Evolutionary conservation across 2,113 vertebrate species (phyloP), one percentile per base, ranked within the genome.

Genomic region (Argyrosomus japonicus): DNA sequence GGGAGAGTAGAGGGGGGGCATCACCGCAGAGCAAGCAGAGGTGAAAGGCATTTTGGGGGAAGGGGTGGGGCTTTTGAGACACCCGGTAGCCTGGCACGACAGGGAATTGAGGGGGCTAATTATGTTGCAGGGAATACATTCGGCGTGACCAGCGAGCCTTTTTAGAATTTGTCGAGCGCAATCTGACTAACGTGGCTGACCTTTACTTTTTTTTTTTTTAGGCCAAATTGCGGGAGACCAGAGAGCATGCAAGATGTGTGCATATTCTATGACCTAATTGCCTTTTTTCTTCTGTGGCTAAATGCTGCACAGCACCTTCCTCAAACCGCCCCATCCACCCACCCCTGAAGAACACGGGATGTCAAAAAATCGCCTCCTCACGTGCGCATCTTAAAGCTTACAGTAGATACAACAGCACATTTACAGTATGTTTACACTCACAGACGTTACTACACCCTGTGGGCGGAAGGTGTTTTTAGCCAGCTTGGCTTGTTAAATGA

Each of bases 61-160:
- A 79, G 82, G 84, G 92, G 93, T 72, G 83, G 85, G 87, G 87
- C 90, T 85, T 88, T 85, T 53, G 85, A 91, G 88, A 87, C 86
- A 79, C 83, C 86, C 81, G 83, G 61, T 86, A 81, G 89, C 90
- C 81, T 68, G 73, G 87, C 79, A 77, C 91, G 77, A 77, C 89
- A 47, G 92, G 94, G 93, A 94, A 92, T 94, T 89, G 76, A 84
- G 69, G 91, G 89, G 89, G 89, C 94, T 94, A 95, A 95, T 95
- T 95, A 95, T 95, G 93, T 95, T 92, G 93, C 91, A 88, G 83
- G 87, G 92, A 94, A 94, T 90, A 93, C 92, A 93, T 94, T 93
- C 92, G 51, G 81, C 86, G 87, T 89, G 94, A 94, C 93, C 91
- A 85, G 80, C n/a, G 87, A 92, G 91, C 92, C 92, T 94, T 91